phyloP scores from a whole-genome alignment of 1,140 invertebrate species.

The Mya arenaria region DNA sequence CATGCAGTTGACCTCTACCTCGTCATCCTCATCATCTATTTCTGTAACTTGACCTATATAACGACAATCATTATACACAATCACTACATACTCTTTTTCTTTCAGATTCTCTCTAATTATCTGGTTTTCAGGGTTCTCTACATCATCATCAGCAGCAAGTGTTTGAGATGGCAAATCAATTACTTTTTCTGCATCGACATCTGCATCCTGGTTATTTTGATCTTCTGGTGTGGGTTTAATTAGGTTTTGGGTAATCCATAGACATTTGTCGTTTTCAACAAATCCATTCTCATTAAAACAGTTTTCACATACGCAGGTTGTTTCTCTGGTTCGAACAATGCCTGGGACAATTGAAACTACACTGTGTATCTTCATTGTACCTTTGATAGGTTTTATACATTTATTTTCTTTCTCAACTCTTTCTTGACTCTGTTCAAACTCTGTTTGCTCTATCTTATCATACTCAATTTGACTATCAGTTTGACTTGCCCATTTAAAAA shows the following conservation, averaged over 20 bases:
- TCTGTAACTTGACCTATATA: constrained; percentile 34
- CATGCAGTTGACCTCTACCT: constrained; percentile 47
- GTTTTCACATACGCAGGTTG: constrained; percentile 29
- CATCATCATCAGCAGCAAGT: no score
- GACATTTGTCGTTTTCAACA: no score
- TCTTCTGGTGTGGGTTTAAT: no score
- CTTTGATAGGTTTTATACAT: constrained; percentile 37
- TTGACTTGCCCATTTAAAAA: constrained; percentile 53
- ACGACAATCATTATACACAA: constrained; percentile 4
- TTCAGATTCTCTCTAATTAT: neutral
- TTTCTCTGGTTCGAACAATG: constrained; percentile 11
- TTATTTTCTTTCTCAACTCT: constrained; percentile 3
- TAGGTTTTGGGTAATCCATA: no score
- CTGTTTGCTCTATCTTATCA: constrained; percentile 17
- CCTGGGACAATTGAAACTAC: neutral
- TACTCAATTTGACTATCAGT: constrained; percentile 21
- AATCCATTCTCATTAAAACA: constrained; percentile 13
- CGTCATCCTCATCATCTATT: constrained; percentile 4
- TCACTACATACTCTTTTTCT: constrained; percentile 4
- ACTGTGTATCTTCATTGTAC: constrained; percentile 57
- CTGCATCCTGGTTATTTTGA: no score
- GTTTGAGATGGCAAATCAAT: no score
- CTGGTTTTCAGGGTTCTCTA: no score
- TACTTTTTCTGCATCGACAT: no score
- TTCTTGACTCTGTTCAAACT: constrained; percentile 8